A percentile compares a stretch with the other conserved stretches of the same genome.
Evolutionary conservation across 2,888 invertebrate genomes (phyloP).

Genomic region (Acanthosoma haemorrhoidale): DNA sequence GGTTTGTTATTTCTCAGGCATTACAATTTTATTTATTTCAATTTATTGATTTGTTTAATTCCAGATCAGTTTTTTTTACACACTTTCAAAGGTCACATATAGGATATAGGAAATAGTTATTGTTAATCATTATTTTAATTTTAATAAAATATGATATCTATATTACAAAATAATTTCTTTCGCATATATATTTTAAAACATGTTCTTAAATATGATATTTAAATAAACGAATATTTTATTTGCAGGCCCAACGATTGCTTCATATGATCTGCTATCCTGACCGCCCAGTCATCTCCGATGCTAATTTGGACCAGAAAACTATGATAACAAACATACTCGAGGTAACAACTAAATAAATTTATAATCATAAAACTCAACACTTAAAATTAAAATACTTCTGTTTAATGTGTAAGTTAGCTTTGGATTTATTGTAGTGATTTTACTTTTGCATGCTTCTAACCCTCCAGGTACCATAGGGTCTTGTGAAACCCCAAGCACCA

Average conservation of each 20-base stretch:
- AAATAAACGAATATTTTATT: neutral
- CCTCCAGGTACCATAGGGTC: too few species aligned
- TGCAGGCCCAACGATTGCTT: constrained; percentile 79
- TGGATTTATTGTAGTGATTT: too few species aligned
- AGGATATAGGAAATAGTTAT: too few species aligned
- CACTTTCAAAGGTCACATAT: too few species aligned
- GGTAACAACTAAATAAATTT: constrained; percentile 47
- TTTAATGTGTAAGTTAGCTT: too few species aligned
- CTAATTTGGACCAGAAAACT: constrained; percentile 78
- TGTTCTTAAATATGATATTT: neutral
- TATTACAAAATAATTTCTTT: neutral
- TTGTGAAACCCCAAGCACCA: too few species aligned
- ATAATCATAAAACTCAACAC: too few species aligned
- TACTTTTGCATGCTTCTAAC: too few species aligned
- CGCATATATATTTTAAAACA: neutral
- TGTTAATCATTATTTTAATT: too few species aligned
- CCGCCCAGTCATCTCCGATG: constrained; percentile 67
- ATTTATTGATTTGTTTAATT: neutral
- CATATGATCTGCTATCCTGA: constrained; percentile 96
- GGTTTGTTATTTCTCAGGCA: neutral
- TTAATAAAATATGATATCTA: too few species aligned
- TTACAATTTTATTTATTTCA: neutral
- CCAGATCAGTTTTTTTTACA: too few species aligned
- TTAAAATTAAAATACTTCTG: too few species aligned
- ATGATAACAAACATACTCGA: constrained; percentile 83